phyloP scores from a whole-genome alignment of 2,888 invertebrate species.

The Drosophila kuntzei region DNA sequence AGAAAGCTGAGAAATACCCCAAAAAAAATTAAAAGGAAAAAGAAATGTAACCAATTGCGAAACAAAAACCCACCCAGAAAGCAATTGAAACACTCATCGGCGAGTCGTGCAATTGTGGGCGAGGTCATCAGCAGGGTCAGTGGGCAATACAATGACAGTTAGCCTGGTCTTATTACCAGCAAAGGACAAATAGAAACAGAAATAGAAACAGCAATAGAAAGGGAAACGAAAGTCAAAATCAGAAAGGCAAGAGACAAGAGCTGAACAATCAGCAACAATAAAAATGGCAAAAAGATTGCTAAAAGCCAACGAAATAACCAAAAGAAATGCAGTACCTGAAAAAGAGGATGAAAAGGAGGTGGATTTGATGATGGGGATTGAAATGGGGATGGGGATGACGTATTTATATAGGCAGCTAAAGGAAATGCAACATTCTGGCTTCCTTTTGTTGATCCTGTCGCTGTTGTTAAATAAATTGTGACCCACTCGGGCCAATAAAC shows the following conservation, averaged over 20 bases:
- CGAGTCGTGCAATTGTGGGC: constrained; percentile 15
- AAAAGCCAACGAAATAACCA: constrained; percentile 3
- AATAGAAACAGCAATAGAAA: constrained; percentile 15
- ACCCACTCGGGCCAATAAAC: constrained; percentile 24
- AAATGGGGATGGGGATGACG: no score
- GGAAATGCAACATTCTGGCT: constrained; percentile 26
- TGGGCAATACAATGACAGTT: constrained; percentile 36
- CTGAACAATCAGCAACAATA: constrained; percentile 5
- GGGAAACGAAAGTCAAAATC: constrained; percentile 9
- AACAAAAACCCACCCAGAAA: background rate
- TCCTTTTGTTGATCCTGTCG: constrained; percentile 24
- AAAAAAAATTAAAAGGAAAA: constrained; percentile 11
- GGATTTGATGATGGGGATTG: no score
- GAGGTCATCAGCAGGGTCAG: constrained; percentile 19
- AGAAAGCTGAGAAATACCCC: constrained; percentile 4
- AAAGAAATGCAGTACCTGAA: background rate
- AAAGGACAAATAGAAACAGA: constrained; percentile 18
- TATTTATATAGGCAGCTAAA: background rate
- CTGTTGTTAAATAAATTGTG: constrained; percentile 26
- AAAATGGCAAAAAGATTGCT: background rate
- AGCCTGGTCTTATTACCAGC: constrained; percentile 63
- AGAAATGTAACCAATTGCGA: constrained; percentile 41
- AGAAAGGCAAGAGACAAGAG: constrained; percentile 12
- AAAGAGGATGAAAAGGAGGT: no score
- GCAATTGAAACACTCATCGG: constrained; percentile 34